Conservation (phyloP, 2,888 invertebrate species). For the Patella pellucida region DNA sequence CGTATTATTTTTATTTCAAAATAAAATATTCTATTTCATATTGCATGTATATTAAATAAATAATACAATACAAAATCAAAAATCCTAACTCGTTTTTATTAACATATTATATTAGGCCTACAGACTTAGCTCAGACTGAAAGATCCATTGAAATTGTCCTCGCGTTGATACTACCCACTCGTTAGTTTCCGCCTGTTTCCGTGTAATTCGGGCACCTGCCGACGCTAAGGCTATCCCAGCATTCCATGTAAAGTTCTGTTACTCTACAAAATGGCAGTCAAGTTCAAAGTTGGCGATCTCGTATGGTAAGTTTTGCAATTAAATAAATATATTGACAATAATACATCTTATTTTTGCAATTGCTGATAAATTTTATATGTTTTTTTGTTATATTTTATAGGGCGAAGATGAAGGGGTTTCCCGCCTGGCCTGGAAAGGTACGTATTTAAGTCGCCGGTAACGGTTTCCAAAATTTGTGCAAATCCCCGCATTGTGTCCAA, state of each 20-base stretch:
- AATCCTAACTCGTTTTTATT: too few relatives aligned
- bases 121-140: too few relatives aligned
- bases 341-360: too few relatives aligned
- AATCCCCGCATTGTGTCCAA: background rate
- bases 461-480: constrained; percentile 4
- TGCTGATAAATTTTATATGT: background rate
- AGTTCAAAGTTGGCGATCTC: constrained; percentile 79
- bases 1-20: too few relatives aligned
- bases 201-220: constrained; percentile 1
- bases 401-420: constrained; percentile 98
- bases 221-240: constrained; percentile 3
- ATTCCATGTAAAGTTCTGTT: constrained; percentile 30
- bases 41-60: too few relatives aligned
- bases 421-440: constrained; percentile 97
- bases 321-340: background rate
- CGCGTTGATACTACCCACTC: background rate
- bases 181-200: background rate
- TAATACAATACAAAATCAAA: too few relatives aligned
- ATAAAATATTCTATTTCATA: too few relatives aligned
- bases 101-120: too few relatives aligned
- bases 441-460: constrained; percentile 70
- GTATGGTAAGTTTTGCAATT: constrained; percentile 77
- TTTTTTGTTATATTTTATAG: constrained; percentile 76
- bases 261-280: constrained; percentile 74
- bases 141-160: too few relatives aligned